These are phyloP conservation scores for Sarcophaga bullata DNA, from an alignment of 1,140 invertebrate genomes.

Conservation along the genomic window DNA sequence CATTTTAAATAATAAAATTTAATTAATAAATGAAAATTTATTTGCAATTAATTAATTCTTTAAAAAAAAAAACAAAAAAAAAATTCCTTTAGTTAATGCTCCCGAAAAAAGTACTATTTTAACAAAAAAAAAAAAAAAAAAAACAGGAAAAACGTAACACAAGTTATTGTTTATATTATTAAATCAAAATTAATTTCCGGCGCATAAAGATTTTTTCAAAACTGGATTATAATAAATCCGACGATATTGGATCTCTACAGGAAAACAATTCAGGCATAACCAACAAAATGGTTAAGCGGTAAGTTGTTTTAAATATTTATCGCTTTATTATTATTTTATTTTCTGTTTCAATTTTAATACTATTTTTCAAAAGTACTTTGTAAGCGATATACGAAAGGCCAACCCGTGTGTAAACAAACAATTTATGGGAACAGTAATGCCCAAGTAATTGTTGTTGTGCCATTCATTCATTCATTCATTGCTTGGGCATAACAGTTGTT, in stretches of 20 bases:
- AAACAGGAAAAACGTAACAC: too few species aligned
- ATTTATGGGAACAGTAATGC: too few species aligned
- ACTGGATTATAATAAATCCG: slow-evolving; percentile 66
- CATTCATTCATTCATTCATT: too few species aligned
- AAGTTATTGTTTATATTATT: not conserved
- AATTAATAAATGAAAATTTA: too few species aligned
- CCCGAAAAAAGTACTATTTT: not conserved
- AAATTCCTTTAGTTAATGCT: not conserved
- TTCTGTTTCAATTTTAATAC: not conserved
- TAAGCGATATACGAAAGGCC: not conserved
- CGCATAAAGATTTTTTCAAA: slow-evolving; percentile 65
- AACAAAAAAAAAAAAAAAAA: not conserved
- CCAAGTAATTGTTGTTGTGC: too few species aligned
- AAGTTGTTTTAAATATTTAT: slow-evolving; percentile 47
- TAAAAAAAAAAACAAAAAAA: not conserved
- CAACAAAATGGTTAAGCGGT: slow-evolving; percentile 66
- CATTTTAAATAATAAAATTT: too few species aligned
- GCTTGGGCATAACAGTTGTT: too few species aligned
- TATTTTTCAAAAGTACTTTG: not conserved
- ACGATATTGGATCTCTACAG: slow-evolving; percentile 65
- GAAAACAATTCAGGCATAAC: slow-evolving; percentile 65
- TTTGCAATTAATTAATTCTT: too few species aligned
- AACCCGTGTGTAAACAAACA: too few species aligned
- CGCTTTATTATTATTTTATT: not conserved
- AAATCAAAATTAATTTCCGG: slow-evolving; percentile 58